phyloP scores from a whole-genome alignment of 2,888 invertebrate genomes.

The Eilema griseolum region DNA sequence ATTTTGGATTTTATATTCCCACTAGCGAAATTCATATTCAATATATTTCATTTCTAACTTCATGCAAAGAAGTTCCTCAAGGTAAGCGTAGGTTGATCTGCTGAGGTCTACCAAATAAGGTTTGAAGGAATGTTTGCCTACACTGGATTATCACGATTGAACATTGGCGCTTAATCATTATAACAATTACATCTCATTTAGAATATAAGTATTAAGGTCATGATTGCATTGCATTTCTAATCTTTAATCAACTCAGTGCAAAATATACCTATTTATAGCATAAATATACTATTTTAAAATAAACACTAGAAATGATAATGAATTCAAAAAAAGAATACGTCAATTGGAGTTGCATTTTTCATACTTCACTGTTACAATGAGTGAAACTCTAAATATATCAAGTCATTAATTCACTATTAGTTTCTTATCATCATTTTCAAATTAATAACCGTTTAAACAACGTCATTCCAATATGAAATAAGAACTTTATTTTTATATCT shows the following conservation, averaged over 20 bases:
- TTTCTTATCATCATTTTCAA: neutral
- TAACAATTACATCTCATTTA: neutral
- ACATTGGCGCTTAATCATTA: neutral
- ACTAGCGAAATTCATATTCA: neutral
- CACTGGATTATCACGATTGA: neutral
- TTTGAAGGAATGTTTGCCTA: slow-evolving; percentile 3
- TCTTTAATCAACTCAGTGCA: neutral
- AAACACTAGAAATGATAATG: too few species aligned
- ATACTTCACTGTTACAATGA: neutral
- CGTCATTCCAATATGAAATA: neutral
- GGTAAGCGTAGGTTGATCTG: slow-evolving; percentile 7
- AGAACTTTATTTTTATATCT: neutral
- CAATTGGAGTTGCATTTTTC: neutral
- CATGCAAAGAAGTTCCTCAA: neutral
- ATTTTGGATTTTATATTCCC: neutral
- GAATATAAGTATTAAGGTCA: neutral
- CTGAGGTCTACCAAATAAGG: slow-evolving; percentile 7
- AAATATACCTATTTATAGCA: too few species aligned
- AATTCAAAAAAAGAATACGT: neutral
- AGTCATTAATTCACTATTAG: neutral
- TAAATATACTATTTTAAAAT: too few species aligned
- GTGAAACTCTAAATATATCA: neutral
- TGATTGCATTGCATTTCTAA: neutral
- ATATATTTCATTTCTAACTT: neutral
- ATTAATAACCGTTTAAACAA: neutral